Conservation (phyloP, 2,888 invertebrate species). For the Hirudinaria manillensis region DNA sequence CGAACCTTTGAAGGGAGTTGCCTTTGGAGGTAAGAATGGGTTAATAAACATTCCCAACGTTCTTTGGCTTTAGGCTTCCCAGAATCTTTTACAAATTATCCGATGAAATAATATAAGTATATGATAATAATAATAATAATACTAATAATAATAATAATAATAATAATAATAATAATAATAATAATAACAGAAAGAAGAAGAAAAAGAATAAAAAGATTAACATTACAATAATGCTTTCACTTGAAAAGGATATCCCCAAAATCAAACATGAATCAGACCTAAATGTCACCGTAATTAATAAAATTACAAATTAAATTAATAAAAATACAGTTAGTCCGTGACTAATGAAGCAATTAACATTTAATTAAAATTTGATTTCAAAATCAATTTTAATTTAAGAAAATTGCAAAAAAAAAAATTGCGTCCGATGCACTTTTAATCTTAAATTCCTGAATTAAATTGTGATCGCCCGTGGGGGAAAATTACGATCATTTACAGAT, state of each 20-base stretch:
- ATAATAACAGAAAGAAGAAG: not conserved
- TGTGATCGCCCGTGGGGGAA: not conserved
- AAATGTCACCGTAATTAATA: not conserved
- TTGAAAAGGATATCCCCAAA: too few relatives aligned
- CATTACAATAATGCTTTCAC: too few relatives aligned
- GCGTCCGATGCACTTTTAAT: not conserved
- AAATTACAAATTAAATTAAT: not conserved
- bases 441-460: not conserved
- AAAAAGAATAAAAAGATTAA: not conserved
- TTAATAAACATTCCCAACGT: too few relatives aligned
- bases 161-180: slow-evolving; percentile 7
- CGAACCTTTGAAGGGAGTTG: too few relatives aligned
- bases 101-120: not conserved
- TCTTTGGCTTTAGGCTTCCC: too few relatives aligned
- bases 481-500: too few relatives aligned
- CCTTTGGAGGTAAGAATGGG: too few relatives aligned
- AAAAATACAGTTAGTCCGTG: not conserved
- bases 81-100: too few relatives aligned
- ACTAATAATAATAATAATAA: not conserved
- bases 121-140: not conserved
- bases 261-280: too few relatives aligned
- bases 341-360: not conserved
- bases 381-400: not conserved
- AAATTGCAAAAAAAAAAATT: not conserved
- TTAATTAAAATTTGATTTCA: not conserved